Evolutionary conservation across 2,113 vertebrate species (phyloP).

Genomic region (Zosterops pallidus): DNA sequence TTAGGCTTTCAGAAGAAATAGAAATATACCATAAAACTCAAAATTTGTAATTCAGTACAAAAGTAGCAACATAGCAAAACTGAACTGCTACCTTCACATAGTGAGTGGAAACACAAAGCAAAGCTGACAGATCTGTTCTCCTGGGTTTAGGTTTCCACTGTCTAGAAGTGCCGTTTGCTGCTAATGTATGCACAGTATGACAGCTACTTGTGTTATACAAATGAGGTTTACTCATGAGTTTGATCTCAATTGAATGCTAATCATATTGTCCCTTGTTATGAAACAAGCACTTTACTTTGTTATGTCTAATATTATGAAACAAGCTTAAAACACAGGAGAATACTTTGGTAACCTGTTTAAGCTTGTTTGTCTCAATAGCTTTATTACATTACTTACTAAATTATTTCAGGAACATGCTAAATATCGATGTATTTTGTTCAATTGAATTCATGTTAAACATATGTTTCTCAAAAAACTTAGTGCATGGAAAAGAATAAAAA

Average conservation of each 20-base stretch:
- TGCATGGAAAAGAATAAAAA: not conserved
- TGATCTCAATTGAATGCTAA: slow-evolving; percentile 10
- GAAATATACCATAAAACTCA: not conserved
- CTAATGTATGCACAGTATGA: not conserved
- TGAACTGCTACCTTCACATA: not conserved
- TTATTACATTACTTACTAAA: not conserved
- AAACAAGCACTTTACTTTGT: not conserved
- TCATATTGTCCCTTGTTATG: not conserved
- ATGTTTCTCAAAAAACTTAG: not conserved
- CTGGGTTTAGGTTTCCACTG: not conserved
- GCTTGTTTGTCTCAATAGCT: not conserved
- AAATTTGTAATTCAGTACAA: not conserved
- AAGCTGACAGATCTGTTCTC: not conserved
- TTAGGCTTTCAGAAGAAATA: not conserved
- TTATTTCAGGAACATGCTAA: not conserved
- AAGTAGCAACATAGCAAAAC: not conserved
- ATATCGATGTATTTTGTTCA: not conserved
- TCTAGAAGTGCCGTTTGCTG: not conserved
- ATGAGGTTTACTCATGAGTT: not conserved
- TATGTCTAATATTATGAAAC: not conserved
- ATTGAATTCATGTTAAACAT: not conserved
- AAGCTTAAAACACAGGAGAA: not conserved
- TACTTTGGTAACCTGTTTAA: not conserved
- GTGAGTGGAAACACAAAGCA: not conserved
- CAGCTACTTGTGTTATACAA: slow-evolving; percentile 28